Conservation (phyloP, 2,797 vertebrate genomes). For the Okamejei kenojei region DNA sequence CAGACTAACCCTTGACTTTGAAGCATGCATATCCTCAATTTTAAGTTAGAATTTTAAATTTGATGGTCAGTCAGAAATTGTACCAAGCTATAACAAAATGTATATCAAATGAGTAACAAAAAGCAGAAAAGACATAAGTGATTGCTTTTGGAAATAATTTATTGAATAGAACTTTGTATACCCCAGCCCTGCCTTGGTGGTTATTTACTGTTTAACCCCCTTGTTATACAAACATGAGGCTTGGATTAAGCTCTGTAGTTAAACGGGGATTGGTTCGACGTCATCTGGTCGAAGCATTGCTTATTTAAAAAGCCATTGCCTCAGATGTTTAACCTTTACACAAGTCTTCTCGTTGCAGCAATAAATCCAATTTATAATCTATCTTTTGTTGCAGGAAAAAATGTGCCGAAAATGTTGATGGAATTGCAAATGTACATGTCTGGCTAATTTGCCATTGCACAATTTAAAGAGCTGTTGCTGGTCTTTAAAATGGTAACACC, state of each 20-base stretch:
- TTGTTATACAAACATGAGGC: not conserved
- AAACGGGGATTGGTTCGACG: not conserved
- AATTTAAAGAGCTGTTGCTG: not conserved
- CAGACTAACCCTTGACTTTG: not conserved
- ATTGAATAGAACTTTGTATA: not conserved
- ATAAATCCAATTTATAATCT: not conserved
- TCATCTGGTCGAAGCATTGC: not conserved
- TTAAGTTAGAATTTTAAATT: not conserved
- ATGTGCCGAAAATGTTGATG: not conserved
- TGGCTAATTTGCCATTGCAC: not conserved
- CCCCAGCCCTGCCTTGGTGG: no score
- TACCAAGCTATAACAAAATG: not conserved
- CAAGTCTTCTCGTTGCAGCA: not conserved
- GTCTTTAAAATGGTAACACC: slow-evolving; percentile 2
- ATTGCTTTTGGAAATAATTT: not conserved
- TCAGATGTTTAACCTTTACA: not conserved
- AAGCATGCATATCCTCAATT: not conserved
- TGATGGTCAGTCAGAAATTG: not conserved
- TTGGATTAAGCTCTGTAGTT: not conserved
- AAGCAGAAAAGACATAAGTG: no score
- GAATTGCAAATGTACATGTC: not conserved
- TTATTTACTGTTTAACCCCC: no score
- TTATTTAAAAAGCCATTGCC: not conserved
- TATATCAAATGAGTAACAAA: not conserved
- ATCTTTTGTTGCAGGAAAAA: not conserved